These are phyloP conservation scores for Drosophila nikananu DNA, from an alignment of 1,140 invertebrate genomes.

Conservation along the genomic window DNA sequence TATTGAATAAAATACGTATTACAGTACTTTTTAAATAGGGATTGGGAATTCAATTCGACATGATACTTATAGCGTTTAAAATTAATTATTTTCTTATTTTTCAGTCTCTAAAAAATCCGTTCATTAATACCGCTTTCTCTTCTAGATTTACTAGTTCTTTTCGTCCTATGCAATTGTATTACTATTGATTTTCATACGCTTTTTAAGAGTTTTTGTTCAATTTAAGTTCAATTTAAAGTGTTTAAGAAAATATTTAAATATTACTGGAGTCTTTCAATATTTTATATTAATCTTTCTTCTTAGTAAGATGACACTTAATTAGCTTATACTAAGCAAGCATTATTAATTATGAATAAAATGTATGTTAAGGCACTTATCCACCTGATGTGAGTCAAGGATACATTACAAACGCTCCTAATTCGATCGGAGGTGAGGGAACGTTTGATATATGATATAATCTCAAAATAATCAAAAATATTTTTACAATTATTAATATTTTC, in stretches of 20 bases:
- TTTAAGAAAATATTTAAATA: no score
- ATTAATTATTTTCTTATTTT: neutral
- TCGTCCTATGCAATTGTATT: no score
- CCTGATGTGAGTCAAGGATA: neutral
- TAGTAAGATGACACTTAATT: no score
- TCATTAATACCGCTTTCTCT: no score
- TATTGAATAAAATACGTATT: no score
- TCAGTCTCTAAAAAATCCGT: neutral
- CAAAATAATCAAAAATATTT: neutral
- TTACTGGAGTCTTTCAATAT: no score
- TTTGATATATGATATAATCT: neutral
- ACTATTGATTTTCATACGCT: neutral
- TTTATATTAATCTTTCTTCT: no score
- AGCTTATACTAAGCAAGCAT: no score
- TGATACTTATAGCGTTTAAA: no score
- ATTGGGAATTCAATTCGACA: no score
- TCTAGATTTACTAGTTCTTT: no score
- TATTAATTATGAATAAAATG: neutral
- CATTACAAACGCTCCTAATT: neutral
- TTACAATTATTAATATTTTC: neutral
- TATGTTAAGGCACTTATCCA: neutral
- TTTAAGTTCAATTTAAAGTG: neutral
- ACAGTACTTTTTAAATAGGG: no score
- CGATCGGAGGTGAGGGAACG: neutral
- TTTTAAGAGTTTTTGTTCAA: neutral